Evolutionary conservation across 2,888 invertebrate genomes (phyloP).

Genomic region (Drosophila borealis): DNA sequence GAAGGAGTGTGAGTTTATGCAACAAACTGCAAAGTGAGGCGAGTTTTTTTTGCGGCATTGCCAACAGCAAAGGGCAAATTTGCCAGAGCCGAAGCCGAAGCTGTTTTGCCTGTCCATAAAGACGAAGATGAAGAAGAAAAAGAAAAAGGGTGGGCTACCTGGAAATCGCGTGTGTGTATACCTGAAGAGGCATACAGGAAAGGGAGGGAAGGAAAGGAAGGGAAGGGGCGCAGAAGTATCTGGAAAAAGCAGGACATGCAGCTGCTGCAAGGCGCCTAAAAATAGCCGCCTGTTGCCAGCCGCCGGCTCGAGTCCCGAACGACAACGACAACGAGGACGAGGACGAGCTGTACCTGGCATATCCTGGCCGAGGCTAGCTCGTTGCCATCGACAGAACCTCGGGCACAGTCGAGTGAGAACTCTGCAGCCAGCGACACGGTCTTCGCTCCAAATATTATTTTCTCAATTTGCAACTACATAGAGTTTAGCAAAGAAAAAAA

Average conservation of each 20-base stretch:
- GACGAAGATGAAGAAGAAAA: too few relatives aligned
- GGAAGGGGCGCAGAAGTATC: conserved; percentile 7
- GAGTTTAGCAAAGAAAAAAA: conserved; percentile 3
- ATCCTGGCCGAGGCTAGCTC: conserved; percentile 44
- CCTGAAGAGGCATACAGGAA: neutral
- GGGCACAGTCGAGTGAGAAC: conserved; percentile 54
- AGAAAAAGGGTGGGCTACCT: too few relatives aligned
- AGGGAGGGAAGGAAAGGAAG: too few relatives aligned
- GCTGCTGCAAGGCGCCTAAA: conserved; percentile 26
- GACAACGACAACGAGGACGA: too few relatives aligned
- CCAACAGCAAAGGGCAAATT: conserved; percentile 23
- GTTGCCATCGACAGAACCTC: conserved; percentile 3
- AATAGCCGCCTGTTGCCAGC: conserved; percentile 5
- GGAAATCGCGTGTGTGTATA: conserved; percentile 1
- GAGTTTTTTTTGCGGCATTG: conserved; percentile 27
- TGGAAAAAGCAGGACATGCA: conserved; percentile 43
- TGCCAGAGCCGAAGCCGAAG: too few relatives aligned
- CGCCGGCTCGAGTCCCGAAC: too few relatives aligned
- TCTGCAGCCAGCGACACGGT: conserved; percentile 60
- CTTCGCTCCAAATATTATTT: neutral
- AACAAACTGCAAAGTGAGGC: neutral
- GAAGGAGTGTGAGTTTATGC: neutral
- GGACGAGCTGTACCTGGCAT: too few relatives aligned
- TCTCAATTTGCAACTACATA: neutral
- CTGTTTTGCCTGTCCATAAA: too few relatives aligned